Evolutionary conservation across 2,113 vertebrate species (phyloP), one percentile per base, ranked within the genome.

Genomic region (Epinephelus fuscoguttatus): DNA sequence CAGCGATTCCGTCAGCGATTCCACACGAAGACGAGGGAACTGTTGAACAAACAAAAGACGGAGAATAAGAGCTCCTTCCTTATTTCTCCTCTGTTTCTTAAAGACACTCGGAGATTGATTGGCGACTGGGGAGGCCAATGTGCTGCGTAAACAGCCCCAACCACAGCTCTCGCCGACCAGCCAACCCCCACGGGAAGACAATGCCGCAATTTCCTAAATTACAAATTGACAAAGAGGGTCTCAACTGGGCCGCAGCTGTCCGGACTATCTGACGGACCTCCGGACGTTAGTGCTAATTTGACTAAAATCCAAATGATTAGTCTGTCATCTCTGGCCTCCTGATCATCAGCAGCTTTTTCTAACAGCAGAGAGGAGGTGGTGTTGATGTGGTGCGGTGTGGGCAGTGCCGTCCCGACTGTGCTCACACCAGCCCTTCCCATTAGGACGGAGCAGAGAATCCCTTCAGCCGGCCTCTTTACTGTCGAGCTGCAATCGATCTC

Each of bases 161-260:
- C 72, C 19, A 13, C 6, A 82, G 70, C 70, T 74, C 74, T 83
- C 14, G 21, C 81, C 45, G 14, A 45, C 78, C 89, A 81, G 62
- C 72, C 82, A 68, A 77, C 50, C 56, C 90, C 70, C 85, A 8
- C 27, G 92, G 91, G 90, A 90, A 86, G 84, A 92, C 89, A 91
- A 90, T 92, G 89, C 78, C 18, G 91, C 89, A 90, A 87, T 92
- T 88, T 92, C 84, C 84, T 81, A 92, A 92, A 93, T 94, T 92
- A 89, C 92, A 92, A 89, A 94, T 94, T 92, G 93, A 94, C 92
- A 88, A 90, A 92, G 82, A 64, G 72, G 40, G 70, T 37, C 27
- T 68, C 18, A n/a, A 68, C 57, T 53, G 15, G 10, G 11, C 15
- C 64, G 73, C 57, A 56, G 78, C 84, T 71, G 60, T 86, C 75